These are phyloP conservation scores for Papilio helenus DNA, from an alignment of 1,140 invertebrate species.

Conservation along the genomic window DNA sequence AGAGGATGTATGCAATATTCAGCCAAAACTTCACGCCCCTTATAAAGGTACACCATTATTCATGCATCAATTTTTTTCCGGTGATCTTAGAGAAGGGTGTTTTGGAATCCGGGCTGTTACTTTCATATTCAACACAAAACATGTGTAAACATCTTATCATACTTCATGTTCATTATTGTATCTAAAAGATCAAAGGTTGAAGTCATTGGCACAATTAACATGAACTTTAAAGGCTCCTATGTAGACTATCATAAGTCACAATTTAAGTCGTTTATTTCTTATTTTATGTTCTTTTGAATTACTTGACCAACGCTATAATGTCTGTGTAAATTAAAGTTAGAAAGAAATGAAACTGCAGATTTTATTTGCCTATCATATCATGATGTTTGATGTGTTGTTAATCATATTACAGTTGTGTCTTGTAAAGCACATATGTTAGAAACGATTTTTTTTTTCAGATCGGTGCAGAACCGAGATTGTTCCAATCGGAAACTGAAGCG, in stretches of 20 bases:
- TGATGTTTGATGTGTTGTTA: too few relatives aligned
- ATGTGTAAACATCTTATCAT: background rate
- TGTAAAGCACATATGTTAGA: background rate
- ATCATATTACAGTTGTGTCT: too few relatives aligned
- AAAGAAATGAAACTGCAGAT: too few relatives aligned
- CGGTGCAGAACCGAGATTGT: constrained; percentile 69
- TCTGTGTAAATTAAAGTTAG: too few relatives aligned
- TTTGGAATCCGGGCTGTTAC: background rate
- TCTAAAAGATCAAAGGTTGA: background rate
- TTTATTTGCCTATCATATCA: too few relatives aligned
- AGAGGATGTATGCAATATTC: constrained; percentile 85
- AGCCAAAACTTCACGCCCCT: constrained; percentile 86
- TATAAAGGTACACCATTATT: constrained; percentile 78
- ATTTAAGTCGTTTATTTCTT: too few relatives aligned
- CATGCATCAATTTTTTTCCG: background rate
- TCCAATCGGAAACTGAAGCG: constrained; percentile 80
- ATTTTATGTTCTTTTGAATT: background rate
- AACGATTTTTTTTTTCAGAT: constrained; percentile 63
- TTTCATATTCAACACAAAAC: background rate
- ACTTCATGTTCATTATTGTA: background rate
- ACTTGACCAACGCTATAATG: too few relatives aligned
- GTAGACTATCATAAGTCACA: too few relatives aligned
- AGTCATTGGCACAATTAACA: background rate
- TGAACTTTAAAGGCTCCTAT: background rate
- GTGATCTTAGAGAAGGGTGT: background rate